Percentiles rank a stretch among this genome's conserved stretches.
Evolutionary conservation across 2,113 vertebrate genomes (phyloP).

Genomic region (Orthonyx spaldingii): DNA sequence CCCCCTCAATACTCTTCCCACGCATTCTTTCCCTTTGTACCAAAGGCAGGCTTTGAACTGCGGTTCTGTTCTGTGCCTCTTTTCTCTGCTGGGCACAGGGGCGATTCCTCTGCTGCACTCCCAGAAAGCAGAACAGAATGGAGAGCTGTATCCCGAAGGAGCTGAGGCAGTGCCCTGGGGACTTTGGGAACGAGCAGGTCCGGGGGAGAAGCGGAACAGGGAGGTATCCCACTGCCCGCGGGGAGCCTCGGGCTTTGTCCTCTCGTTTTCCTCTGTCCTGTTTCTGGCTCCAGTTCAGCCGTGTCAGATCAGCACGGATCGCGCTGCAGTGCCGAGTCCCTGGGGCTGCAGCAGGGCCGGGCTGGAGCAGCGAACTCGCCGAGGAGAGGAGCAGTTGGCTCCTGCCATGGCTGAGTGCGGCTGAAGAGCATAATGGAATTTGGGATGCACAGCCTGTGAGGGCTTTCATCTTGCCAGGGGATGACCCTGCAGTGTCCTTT

Average conservation of each 20-base stretch:
- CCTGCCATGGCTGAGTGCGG: not conserved
- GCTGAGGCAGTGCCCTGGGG: not conserved
- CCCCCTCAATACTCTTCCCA: not conserved
- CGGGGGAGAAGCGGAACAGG: not conserved
- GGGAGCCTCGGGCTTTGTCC: not conserved
- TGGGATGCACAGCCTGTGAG: not conserved
- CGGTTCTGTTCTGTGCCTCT: not conserved
- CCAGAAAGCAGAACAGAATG: not conserved
- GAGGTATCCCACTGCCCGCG: accelerated
- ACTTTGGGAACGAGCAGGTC: not conserved
- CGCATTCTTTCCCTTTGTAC: not conserved
- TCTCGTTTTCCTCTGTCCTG: accelerated
- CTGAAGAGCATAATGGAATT: not conserved
- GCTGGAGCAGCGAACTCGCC: not conserved
- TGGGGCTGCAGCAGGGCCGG: not conserved
- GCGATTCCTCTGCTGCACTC: not conserved
- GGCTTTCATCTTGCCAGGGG: not conserved
- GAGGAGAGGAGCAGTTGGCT: not conserved
- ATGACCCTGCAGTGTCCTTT: not conserved
- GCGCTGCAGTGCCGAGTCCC: not conserved
- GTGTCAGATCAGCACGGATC: not conserved
- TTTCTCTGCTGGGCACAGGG: not conserved
- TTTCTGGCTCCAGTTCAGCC: not conserved
- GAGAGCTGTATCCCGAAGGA: not conserved
- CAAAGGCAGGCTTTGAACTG: not conserved